Percentiles rank a stretch among this genome's conserved stretches.
Evolutionary conservation across 2,888 invertebrate species (phyloP).

Genomic region (Candidula unifasciata): DNA sequence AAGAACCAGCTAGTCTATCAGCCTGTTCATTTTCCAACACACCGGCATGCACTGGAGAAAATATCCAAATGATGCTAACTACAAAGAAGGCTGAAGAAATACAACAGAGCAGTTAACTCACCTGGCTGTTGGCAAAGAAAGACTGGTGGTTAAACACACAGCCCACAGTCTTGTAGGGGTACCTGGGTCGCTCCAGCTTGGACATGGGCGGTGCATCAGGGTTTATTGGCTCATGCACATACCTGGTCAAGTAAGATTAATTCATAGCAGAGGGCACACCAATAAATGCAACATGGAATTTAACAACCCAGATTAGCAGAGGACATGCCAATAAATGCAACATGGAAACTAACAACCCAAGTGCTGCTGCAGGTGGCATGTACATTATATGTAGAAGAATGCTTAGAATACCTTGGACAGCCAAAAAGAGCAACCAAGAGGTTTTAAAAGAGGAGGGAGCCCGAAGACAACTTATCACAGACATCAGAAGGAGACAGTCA

Average conservation of each 20-base stretch:
- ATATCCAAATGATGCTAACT: too few species aligned
- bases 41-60: too few species aligned
- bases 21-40: too few species aligned
- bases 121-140: conserved; percentile 78
- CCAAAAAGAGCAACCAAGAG: too few species aligned
- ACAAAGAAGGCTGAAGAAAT: not conserved
- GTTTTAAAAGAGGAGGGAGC: too few species aligned
- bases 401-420: too few species aligned
- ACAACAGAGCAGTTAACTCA: conserved; percentile 50
- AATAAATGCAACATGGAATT: not conserved
- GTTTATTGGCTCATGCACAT: conserved; percentile 74
- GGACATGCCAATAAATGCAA: not conserved
- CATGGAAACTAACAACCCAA: not conserved
- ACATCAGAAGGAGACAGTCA: too few species aligned
- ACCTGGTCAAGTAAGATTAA: conserved; percentile 60
- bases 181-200: conserved; percentile 70
- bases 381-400: too few species aligned
- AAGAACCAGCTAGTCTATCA: too few species aligned
- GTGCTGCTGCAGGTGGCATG: too few species aligned
- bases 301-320: not conserved
- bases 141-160: conserved; percentile 77
- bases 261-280: not conserved
- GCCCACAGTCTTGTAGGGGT: conserved; percentile 77
- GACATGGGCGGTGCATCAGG: conserved; percentile 74
- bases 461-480: too few species aligned